Conservation (phyloP, 92 coral and sea anemone species). For the Parazoanthus atlanticus region DNA sequence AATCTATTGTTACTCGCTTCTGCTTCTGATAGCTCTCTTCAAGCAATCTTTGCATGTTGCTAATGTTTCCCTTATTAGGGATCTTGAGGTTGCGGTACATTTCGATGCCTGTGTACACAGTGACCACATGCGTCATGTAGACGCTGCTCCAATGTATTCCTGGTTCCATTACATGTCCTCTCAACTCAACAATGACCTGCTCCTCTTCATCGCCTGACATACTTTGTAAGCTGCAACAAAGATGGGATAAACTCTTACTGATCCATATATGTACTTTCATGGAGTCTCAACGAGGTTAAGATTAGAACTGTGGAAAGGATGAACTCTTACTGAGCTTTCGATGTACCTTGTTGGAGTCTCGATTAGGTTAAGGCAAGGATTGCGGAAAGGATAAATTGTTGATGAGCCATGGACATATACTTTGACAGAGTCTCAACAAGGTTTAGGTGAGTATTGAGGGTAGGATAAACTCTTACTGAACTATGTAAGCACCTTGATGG, state of each 20-base stretch:
- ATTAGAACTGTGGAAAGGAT: too few relatives aligned
- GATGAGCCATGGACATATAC: too few relatives aligned
- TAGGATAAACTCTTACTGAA: too few relatives aligned
- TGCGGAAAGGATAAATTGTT: too few relatives aligned
- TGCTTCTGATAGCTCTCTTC: constrained; percentile 43
- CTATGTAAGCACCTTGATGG: too few relatives aligned
- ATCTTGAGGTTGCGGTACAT: constrained; percentile 39
- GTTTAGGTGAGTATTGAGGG: too few relatives aligned
- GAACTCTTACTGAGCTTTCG: not conserved
- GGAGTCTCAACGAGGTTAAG: not conserved
- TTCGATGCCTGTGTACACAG: constrained; percentile 33
- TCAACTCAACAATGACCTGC: constrained; percentile 33
- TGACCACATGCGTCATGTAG: constrained; percentile 38
- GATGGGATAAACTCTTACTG: not conserved
- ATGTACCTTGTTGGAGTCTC: too few relatives aligned
- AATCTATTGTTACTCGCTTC: constrained; percentile 38
- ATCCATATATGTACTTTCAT: not conserved
- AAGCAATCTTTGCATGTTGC: constrained; percentile 14
- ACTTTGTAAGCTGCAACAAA: constrained; percentile 1
- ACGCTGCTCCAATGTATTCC: constrained; percentile 44
- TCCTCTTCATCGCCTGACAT: constrained; percentile 44
- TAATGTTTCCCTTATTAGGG: constrained; percentile 26
- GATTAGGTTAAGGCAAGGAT: too few relatives aligned
- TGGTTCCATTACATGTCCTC: constrained; percentile 37
- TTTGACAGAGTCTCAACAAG: too few relatives aligned